phyloP scores from a whole-genome alignment of 2,113 vertebrate genomes.

The Carollia perspicillata region DNA sequence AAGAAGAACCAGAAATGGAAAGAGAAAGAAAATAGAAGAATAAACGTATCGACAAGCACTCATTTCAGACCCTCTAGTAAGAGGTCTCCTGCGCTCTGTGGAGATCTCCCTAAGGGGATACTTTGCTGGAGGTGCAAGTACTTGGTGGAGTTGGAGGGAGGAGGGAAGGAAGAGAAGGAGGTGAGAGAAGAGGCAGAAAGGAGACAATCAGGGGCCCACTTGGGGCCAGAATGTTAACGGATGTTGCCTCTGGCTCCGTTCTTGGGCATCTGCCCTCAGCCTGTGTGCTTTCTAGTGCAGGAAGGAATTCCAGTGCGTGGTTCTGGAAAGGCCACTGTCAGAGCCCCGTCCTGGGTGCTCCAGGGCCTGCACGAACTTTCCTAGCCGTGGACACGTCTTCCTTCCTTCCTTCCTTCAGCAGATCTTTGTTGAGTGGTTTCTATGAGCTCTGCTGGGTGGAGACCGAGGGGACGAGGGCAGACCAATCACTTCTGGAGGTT shows the following conservation, averaged over 20 bases:
- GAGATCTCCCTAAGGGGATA: neutral
- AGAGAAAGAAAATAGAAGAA: neutral
- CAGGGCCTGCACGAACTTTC: neutral
- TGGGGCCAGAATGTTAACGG: neutral
- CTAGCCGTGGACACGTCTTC: neutral
- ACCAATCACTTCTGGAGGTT: neutral
- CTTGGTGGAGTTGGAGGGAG: neutral
- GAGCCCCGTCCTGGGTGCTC: neutral
- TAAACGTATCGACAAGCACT: neutral
- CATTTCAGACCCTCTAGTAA: neutral
- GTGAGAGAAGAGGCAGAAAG: neutral
- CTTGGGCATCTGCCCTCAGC: neutral
- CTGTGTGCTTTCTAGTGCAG: neutral
- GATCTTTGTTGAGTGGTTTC: neutral
- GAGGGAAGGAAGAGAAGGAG: neutral
- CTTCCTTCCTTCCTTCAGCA: neutral
- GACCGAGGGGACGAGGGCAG: fast-evolving
- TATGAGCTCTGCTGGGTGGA: neutral
- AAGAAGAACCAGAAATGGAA: neutral
- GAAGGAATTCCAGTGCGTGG: neutral
- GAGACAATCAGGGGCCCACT: neutral
- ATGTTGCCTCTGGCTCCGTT: no score
- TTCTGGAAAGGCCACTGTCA: neutral
- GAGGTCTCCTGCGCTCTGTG: fast-evolving
- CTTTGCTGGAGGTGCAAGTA: neutral